Evolutionary conservation across 2,113 vertebrate genomes (phyloP).

Genomic region (Istiophorus platypterus): DNA sequence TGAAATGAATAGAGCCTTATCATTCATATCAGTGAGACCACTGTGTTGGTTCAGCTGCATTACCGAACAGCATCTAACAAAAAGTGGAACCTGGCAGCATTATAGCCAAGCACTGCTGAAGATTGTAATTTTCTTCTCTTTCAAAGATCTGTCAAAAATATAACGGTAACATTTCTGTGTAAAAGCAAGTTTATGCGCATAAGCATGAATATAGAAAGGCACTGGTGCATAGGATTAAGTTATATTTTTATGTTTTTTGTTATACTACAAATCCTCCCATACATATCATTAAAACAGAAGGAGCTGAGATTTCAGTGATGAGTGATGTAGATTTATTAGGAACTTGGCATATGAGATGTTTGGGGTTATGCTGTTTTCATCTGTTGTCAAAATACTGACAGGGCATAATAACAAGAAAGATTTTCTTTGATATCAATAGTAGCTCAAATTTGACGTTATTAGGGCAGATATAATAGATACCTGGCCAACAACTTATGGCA

Average conservation of each 20-base stretch:
- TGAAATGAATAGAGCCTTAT: background rate
- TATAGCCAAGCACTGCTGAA: background rate
- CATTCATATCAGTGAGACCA: background rate
- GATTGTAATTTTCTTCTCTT: background rate
- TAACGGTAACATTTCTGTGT: background rate
- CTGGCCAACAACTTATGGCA: background rate
- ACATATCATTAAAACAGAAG: background rate
- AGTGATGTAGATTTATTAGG: background rate
- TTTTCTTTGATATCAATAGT: background rate
- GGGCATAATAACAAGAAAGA: background rate
- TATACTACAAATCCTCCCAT: background rate
- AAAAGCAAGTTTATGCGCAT: background rate
- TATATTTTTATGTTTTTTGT: background rate
- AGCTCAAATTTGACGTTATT: background rate
- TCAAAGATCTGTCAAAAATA: background rate
- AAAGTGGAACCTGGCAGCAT: background rate
- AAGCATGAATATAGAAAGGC: background rate
- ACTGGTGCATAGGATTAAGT: background rate
- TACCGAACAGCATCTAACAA: background rate
- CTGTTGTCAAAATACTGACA: slow-evolving; percentile 5
- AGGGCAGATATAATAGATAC: background rate
- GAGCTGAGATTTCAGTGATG: background rate
- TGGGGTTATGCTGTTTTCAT: background rate
- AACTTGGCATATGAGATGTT: background rate
- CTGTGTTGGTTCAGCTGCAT: background rate